phyloP scores from a whole-genome alignment of 2,888 invertebrate species.

The Ophonus ardosiacus region DNA sequence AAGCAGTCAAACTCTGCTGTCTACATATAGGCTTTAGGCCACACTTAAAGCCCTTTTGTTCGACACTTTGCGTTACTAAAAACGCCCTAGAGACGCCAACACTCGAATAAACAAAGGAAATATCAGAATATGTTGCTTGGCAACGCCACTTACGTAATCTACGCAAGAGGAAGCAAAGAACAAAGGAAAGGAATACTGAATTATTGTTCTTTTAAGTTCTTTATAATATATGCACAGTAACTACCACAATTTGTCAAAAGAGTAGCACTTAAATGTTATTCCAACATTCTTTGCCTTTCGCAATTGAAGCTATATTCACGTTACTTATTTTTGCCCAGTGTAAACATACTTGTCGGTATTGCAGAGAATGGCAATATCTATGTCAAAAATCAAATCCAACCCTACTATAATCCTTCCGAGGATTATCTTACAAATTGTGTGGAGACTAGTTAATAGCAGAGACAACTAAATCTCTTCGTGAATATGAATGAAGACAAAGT shows the following conservation, averaged over 20 bases:
- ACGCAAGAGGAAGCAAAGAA: constrained; percentile 10
- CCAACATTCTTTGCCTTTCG: not conserved
- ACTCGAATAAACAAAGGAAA: constrained; percentile 43
- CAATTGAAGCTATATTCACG: not conserved
- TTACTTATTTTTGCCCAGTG: not conserved
- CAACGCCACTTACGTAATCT: constrained; percentile 32
- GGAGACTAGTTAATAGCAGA: not conserved
- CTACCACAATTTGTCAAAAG: not conserved
- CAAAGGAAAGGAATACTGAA: constrained; percentile 5
- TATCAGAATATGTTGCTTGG: not conserved
- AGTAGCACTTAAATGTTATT: not conserved
- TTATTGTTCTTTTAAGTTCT: not conserved
- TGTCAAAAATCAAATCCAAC: not conserved
- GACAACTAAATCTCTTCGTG: constrained; percentile 36
- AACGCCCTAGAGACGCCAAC: constrained; percentile 31
- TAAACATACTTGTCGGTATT: not conserved
- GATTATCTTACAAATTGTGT: constrained; percentile 16
- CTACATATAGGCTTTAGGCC: not conserved
- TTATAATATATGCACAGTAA: not conserved
- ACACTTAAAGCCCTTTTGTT: constrained; percentile 26
- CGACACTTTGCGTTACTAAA: constrained; percentile 44
- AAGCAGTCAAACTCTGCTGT: not conserved
- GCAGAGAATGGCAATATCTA: not conserved
- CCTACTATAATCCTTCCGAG: not conserved
- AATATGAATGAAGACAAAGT: constrained; percentile 40